phyloP scores from a whole-genome alignment of 2,888 invertebrate species.

The Cheilosia impressa region DNA sequence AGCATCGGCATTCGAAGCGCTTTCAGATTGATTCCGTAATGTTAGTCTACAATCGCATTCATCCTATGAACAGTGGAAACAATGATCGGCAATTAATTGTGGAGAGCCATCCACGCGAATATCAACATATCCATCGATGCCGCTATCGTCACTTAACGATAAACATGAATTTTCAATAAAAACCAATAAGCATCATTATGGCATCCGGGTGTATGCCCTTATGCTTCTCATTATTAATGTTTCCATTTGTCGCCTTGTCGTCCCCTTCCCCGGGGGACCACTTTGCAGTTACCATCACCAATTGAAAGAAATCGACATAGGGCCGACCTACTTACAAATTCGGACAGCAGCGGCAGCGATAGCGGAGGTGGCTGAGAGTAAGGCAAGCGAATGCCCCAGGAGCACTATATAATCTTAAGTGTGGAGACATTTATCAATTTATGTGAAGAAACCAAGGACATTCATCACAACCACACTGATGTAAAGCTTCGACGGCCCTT shows the following conservation, averaged over 20 bases:
- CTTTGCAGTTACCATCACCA: slow-evolving; percentile 62
- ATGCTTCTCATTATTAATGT: slow-evolving; percentile 67
- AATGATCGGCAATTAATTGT: slow-evolving; percentile 71
- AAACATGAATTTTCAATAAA: slow-evolving; percentile 75
- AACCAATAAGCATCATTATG: slow-evolving; percentile 70
- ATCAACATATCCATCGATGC: slow-evolving; percentile 27
- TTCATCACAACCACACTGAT: slow-evolving; percentile 66
- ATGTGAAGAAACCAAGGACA: slow-evolving; percentile 69
- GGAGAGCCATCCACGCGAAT: slow-evolving; percentile 37
- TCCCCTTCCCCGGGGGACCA: slow-evolving; percentile 56
- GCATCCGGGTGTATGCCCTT: slow-evolving; percentile 59
- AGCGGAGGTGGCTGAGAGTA: slow-evolving; percentile 5
- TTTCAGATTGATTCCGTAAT: slow-evolving; percentile 55
- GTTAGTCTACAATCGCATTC: slow-evolving; percentile 57
- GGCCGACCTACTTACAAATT: slow-evolving; percentile 61
- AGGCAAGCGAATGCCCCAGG: slow-evolving; percentile 63
- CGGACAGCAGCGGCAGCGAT: slow-evolving; percentile 29
- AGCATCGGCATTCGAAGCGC: slow-evolving; percentile 14
- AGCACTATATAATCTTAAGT: slow-evolving; percentile 74
- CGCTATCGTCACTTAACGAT: slow-evolving; percentile 59
- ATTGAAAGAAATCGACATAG: slow-evolving; percentile 66
- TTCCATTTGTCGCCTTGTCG: slow-evolving; percentile 65
- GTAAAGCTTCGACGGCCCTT: slow-evolving; percentile 42
- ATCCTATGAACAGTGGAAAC: slow-evolving; percentile 37
- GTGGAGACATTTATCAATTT: slow-evolving; percentile 74